These are phyloP conservation scores for Zeugodacus cucurbitae DNA, from an alignment of 1,140 invertebrate species.

Conservation along the genomic window DNA sequence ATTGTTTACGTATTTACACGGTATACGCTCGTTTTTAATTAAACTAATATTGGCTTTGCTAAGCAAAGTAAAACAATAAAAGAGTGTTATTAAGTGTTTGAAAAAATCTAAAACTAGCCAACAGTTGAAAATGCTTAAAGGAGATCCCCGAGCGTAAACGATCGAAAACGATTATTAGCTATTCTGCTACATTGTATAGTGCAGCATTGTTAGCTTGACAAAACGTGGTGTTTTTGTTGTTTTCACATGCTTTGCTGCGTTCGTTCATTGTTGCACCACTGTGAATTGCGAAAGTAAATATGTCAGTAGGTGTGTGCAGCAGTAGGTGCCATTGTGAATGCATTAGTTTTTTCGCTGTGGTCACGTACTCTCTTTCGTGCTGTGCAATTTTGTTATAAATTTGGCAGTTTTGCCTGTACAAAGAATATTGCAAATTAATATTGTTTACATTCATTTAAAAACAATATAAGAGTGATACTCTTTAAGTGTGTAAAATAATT, in stretches of 20 bases:
- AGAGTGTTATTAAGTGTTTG: background rate
- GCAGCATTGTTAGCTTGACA: background rate
- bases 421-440: background rate
- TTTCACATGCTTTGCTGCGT: background rate
- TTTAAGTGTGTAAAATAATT: background rate
- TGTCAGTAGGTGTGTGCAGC: background rate
- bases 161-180: background rate
- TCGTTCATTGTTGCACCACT: background rate
- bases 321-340: background rate
- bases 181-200: background rate
- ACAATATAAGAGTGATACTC: background rate
- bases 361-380: constrained; percentile 19
- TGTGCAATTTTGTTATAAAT: constrained; percentile 21
- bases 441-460: background rate
- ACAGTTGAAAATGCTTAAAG: background rate
- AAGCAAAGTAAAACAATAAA: background rate
- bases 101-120: too few relatives aligned
- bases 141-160: background rate
- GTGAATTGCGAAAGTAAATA: background rate
- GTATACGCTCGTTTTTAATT: background rate
- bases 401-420: background rate
- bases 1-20: background rate
- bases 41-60: background rate
- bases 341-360: background rate
- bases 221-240: constrained; percentile 4